Conservation (phyloP, 1,140 invertebrate species). For the Hydropsyche tenuis region DNA sequence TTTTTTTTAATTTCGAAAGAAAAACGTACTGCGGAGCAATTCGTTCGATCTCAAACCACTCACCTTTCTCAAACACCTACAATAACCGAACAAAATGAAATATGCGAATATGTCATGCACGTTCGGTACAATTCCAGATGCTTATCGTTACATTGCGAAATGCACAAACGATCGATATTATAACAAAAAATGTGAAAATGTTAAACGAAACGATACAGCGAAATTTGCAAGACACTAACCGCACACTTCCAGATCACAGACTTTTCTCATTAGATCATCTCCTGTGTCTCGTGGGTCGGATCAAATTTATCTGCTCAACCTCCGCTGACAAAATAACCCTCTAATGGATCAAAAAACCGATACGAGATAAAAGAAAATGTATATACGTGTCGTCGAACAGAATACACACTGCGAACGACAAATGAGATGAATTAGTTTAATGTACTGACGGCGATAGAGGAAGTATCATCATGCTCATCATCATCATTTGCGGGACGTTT, state of each 20-base stretch:
- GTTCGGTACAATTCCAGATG: background rate
- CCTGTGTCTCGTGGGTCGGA: background rate
- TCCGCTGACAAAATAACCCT: background rate
- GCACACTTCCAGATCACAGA: too few relatives aligned
- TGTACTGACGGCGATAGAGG: background rate
- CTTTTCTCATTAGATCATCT: background rate
- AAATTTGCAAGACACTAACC: too few relatives aligned
- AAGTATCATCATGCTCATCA: constrained; percentile 13
- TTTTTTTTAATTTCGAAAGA: constrained; percentile 12
- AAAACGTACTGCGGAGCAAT: background rate
- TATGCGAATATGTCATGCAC: constrained; percentile 4
- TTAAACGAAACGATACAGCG: too few relatives aligned
- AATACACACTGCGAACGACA: background rate
- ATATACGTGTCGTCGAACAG: too few relatives aligned
- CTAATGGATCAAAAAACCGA: background rate
- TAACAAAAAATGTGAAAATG: too few relatives aligned
- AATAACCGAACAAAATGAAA: constrained; percentile 12
- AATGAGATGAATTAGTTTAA: constrained; percentile 2
- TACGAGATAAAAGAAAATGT: too few relatives aligned
- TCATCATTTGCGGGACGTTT: constrained; percentile 5
- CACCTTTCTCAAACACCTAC: background rate
- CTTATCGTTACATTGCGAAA: background rate
- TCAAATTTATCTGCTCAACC: background rate
- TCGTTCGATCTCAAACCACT: background rate
- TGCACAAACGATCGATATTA: background rate